These are phyloP conservation scores for Nymphalis io DNA, from an alignment of 1,140 invertebrate genomes.

Conservation along the genomic window DNA sequence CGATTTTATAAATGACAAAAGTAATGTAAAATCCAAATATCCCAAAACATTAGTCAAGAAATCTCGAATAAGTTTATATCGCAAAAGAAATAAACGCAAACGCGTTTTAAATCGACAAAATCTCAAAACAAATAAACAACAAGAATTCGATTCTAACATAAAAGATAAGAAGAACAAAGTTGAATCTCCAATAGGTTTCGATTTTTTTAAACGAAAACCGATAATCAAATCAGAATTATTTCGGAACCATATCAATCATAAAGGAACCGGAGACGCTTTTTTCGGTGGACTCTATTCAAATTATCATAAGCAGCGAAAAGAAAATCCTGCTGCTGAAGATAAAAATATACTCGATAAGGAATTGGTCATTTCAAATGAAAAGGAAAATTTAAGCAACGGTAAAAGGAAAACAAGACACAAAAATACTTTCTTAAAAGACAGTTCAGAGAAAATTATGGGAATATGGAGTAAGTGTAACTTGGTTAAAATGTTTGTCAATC, in stretches of 20 bases:
- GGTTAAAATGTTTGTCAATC: neutral
- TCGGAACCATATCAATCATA: too few relatives aligned
- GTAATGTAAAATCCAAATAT: neutral
- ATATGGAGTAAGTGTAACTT: neutral
- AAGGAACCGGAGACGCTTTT: constrained; percentile 11
- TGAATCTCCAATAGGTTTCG: constrained; percentile 9
- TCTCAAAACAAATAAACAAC: neutral
- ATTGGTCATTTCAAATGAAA: neutral
- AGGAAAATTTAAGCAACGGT: neutral
- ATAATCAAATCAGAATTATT: neutral
- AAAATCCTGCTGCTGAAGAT: neutral
- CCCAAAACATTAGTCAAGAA: constrained; percentile 19
- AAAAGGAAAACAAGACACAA: neutral
- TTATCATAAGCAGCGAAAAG: neutral
- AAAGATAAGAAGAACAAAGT: neutral
- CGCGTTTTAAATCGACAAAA: neutral
- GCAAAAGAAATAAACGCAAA: constrained; percentile 17
- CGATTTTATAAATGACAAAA: constrained; percentile 1
- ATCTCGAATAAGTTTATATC: constrained; percentile 26
- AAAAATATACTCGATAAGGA: neutral
- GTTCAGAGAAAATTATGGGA: neutral
- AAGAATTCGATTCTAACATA: constrained; percentile 1
- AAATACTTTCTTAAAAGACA: neutral
- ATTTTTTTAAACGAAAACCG: neutral
- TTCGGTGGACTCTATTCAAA: constrained; percentile 5